These are phyloP conservation scores for Diadumene lineata DNA, from an alignment of 92 coral and sea anemone genomes.

Conservation along the genomic window DNA sequence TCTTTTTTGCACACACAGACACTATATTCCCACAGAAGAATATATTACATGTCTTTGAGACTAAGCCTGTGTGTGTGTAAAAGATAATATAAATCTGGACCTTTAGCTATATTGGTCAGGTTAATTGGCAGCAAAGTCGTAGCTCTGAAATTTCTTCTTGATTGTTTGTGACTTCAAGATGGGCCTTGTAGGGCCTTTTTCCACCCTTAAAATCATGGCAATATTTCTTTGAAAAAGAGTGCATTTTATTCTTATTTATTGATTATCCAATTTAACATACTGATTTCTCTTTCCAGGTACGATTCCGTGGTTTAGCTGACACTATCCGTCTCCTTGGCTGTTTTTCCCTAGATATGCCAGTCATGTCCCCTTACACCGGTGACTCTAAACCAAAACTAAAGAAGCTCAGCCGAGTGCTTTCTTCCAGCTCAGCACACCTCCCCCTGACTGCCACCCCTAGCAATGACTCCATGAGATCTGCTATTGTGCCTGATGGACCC, in stretches of 20 bases:
- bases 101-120: neutral
- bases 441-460: conserved; percentile 55
- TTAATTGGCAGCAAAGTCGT: neutral
- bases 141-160: no score
- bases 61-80: no score
- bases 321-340: conserved; percentile 92
- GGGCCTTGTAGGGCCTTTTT: no score
- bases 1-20: no score
- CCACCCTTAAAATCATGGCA: no score
- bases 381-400: conserved; percentile 31
- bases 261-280: no score
- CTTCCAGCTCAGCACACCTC: conserved; percentile 46
- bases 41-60: no score
- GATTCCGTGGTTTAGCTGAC: conserved; percentile 91
- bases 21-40: no score
- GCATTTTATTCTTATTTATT: no score
- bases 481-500: conserved; percentile 52
- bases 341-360: conserved; percentile 57
- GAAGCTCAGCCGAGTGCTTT: conserved; percentile 34
- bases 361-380: conserved; percentile 42
- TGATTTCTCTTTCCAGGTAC: conserved; percentile 52
- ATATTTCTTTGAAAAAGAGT: no score
- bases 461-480: conserved; percentile 54
- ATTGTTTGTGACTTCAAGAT: no score
- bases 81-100: no score